phyloP scores from a whole-genome alignment of 2,888 invertebrate genomes.

The Caenorhabditis sulstoni region DNA sequence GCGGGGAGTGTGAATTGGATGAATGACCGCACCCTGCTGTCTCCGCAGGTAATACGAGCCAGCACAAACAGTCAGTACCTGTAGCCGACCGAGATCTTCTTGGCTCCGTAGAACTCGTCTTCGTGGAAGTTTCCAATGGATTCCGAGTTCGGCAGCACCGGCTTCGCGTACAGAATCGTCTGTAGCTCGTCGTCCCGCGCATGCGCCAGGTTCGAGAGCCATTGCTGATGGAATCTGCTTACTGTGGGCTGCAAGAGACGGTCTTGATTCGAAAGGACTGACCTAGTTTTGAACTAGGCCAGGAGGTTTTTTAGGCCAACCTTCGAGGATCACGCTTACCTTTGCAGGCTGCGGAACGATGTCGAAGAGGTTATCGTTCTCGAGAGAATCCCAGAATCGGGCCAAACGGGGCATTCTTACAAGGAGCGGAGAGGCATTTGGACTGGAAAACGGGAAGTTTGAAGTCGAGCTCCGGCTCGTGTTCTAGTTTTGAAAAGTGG shows the following conservation, averaged over 20 bases:
- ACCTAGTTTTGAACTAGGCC: no score
- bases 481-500: not conserved
- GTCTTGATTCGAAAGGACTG: no score
- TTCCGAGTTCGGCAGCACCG: conserved; percentile 62
- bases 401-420: conserved; percentile 59
- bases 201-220: conserved; percentile 62
- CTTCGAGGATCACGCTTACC: not conserved
- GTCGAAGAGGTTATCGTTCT: conserved; percentile 61
- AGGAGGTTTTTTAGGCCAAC: no score
- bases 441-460: conserved; percentile 6
- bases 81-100: conserved; percentile 52
- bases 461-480: not conserved
- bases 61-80: conserved; percentile 38
- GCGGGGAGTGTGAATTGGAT: conserved; percentile 14
- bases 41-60: conserved; percentile 26
- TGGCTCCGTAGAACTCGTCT: conserved; percentile 48
- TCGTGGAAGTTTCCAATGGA: conserved; percentile 31
- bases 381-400: conserved; percentile 68
- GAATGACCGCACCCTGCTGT: conserved; percentile 29
- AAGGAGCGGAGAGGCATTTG: conserved; percentile 16
- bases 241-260: conserved; percentile 36
- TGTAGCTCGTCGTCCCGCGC: conserved; percentile 71
- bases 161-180: conserved; percentile 76
- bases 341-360: conserved; percentile 40
- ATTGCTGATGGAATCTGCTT: conserved; percentile 59